These are phyloP conservation scores for Calameuta idolon DNA, from an alignment of 2,888 invertebrate species.

Conservation along the genomic window DNA sequence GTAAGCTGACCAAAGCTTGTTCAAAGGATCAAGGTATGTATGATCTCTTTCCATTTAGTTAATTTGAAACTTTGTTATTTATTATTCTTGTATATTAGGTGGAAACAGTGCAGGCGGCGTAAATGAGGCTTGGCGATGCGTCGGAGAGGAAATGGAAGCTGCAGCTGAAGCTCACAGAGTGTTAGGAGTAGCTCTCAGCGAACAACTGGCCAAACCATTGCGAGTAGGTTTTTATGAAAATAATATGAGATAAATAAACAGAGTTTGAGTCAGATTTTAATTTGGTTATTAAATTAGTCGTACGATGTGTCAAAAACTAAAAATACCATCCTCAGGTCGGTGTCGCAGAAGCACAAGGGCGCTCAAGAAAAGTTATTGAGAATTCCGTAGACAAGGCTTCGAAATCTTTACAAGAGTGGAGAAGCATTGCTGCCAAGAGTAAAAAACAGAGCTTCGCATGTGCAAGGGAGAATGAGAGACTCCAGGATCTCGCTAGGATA, in stretches of 20 bases:
- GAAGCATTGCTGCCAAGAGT: constrained; percentile 87
- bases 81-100: constrained; percentile 41
- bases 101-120: constrained; percentile 83
- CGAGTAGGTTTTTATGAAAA: constrained; percentile 69
- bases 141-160: constrained; percentile 92
- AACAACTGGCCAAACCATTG: constrained; percentile 91
- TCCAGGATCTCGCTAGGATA: constrained; percentile 77
- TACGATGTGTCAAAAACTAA: background rate
- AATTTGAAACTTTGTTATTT: background rate
- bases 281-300: background rate
- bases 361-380: constrained; percentile 72
- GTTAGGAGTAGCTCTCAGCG: constrained; percentile 82
- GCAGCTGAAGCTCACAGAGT: constrained; percentile 91
- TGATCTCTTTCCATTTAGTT: background rate
- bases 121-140: constrained; percentile 91
- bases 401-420: constrained; percentile 85
- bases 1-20: constrained; percentile 86
- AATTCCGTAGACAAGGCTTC: constrained; percentile 84
- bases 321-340: constrained; percentile 70
- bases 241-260: constrained; percentile 5
- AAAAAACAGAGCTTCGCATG: constrained; percentile 90
- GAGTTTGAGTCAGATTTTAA: background rate
- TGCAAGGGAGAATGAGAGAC: constrained; percentile 91
- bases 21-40: constrained; percentile 68
- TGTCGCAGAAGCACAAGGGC: constrained; percentile 73